These are phyloP conservation scores for Anguilla marmorata DNA, from an alignment of 2,797 vertebrate species.

Conservation along the genomic window DNA sequence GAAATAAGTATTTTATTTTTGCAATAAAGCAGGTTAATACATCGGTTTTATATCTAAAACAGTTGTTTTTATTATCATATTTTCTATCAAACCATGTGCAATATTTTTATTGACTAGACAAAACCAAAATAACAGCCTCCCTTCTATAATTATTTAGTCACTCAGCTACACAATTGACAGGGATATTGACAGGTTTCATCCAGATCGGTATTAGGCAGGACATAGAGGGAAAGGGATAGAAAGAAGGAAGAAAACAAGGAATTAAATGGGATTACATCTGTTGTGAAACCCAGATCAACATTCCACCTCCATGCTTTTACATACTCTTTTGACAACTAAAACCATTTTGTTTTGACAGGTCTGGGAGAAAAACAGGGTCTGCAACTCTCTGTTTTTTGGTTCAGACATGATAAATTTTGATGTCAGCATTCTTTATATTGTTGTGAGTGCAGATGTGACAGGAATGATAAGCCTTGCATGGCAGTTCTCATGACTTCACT, in stretches of 20 bases:
- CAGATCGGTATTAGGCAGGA: not conserved
- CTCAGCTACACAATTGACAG: not conserved
- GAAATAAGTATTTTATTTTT: not conserved
- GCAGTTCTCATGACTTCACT: slow-evolving; percentile 43
- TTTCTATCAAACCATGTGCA: not conserved
- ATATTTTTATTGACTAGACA: not conserved
- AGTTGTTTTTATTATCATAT: not conserved
- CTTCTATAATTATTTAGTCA: not conserved
- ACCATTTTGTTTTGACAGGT: slow-evolving; percentile 55
- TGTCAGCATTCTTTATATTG: slow-evolving; percentile 58
- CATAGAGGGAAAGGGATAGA: slow-evolving; percentile 34
- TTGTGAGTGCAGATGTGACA: slow-evolving; percentile 45
- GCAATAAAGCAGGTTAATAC: not conserved
- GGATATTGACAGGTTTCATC: not conserved
- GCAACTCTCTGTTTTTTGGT: slow-evolving; percentile 46
- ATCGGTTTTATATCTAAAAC: not conserved
- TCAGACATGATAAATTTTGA: slow-evolving; percentile 64
- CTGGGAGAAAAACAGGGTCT: slow-evolving; percentile 52
- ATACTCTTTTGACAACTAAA: slow-evolving; percentile 48
- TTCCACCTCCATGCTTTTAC: slow-evolving; percentile 30
- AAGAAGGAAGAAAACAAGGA: slow-evolving; percentile 13
- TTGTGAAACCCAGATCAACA: slow-evolving; percentile 44
- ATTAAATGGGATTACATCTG: slow-evolving; percentile 38
- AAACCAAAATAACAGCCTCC: not conserved
- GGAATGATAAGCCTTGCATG: slow-evolving; percentile 54